These are phyloP conservation scores for Trematomus loennbergii DNA, from an alignment of 2,113 vertebrate genomes.

Conservation along the genomic window DNA sequence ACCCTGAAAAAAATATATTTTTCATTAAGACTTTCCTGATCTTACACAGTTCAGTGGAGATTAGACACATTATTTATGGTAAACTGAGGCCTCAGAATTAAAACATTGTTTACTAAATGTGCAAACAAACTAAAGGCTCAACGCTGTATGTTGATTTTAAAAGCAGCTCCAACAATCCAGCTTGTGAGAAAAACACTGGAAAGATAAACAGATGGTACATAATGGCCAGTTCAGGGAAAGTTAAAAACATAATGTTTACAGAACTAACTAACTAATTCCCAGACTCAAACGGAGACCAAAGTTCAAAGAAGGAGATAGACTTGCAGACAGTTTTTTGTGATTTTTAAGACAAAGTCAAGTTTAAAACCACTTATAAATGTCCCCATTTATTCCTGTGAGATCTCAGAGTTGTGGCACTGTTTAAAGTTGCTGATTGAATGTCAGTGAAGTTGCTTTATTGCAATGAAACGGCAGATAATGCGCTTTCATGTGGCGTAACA, in stretches of 20 bases:
- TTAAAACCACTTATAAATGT: not conserved
- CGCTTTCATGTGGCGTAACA: not conserved
- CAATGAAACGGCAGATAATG: too few species aligned
- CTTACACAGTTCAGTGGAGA: slow-evolving; percentile 3
- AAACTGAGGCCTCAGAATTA: not conserved
- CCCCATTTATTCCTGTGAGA: too few species aligned
- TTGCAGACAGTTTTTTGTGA: not conserved
- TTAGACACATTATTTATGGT: not conserved
- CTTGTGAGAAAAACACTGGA: slow-evolving; percentile 23
- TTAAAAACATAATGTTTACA: slow-evolving; percentile 4
- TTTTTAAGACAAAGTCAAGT: not conserved
- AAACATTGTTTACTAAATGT: slow-evolving; percentile 44
- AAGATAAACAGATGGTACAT: slow-evolving; percentile 45
- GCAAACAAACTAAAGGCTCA: slow-evolving; percentile 30
- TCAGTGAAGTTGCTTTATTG: too few species aligned
- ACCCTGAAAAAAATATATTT: not conserved
- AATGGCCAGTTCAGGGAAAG: slow-evolving; percentile 5
- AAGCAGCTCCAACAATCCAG: not conserved
- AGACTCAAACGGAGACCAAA: too few species aligned
- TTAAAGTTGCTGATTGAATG: too few species aligned
- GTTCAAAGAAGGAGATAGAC: too few species aligned
- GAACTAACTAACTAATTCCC: not conserved
- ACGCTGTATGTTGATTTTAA: not conserved
- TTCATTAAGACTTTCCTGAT: not conserved
- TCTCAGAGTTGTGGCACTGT: too few species aligned